These are phyloP conservation scores for Clarias gariepinus DNA, from an alignment of 2,113 vertebrate species.

Conservation along the genomic window DNA sequence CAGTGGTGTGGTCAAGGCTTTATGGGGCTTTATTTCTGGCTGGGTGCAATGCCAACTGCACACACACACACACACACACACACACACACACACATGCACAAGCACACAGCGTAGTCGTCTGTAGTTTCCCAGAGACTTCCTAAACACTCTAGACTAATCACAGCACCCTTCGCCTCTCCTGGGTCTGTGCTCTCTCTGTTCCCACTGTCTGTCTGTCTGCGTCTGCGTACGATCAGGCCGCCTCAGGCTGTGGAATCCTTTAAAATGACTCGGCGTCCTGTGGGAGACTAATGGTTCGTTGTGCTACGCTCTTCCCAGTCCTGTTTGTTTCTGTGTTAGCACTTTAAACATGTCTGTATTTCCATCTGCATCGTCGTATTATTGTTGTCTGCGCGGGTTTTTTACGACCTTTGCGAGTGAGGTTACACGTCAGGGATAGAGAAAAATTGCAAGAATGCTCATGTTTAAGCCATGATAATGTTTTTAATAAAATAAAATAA, in stretches of 20 bases:
- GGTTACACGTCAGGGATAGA: conserved; percentile 43
- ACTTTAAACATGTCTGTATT: conserved; percentile 29
- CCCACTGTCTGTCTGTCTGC: conserved; percentile 51
- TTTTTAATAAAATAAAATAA: conserved; percentile 52
- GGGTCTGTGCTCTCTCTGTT: conserved; percentile 29
- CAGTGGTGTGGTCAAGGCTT: conserved; percentile 18
- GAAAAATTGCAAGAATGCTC: conserved; percentile 46
- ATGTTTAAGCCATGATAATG: conserved; percentile 56
- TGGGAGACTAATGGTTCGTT: conserved; percentile 26
- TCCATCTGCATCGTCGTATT: conserved; percentile 36
- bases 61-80: conserved; percentile 14
- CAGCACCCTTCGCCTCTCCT: conserved; percentile 22
- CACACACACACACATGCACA: conserved; percentile 14
- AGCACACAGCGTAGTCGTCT: conserved; percentile 1
- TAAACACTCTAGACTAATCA: conserved; percentile 29
- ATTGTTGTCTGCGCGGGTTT: conserved; percentile 40
- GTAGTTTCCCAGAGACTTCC: conserved; percentile 36
- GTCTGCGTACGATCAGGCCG: conserved; percentile 28
- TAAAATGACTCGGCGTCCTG: conserved; percentile 51
- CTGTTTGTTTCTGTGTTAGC: conserved; percentile 43
- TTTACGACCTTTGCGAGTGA: conserved; percentile 41
- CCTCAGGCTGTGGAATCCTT: conserved; percentile 45
- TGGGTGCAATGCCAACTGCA: background rate
- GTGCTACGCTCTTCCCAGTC: conserved; percentile 29
- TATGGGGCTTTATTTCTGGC: conserved; percentile 27